Evolutionary conservation across 2,113 vertebrate genomes (phyloP), one percentile per base, ranked within the genome.

Genomic region (Genyomyrus donnyi): DNA sequence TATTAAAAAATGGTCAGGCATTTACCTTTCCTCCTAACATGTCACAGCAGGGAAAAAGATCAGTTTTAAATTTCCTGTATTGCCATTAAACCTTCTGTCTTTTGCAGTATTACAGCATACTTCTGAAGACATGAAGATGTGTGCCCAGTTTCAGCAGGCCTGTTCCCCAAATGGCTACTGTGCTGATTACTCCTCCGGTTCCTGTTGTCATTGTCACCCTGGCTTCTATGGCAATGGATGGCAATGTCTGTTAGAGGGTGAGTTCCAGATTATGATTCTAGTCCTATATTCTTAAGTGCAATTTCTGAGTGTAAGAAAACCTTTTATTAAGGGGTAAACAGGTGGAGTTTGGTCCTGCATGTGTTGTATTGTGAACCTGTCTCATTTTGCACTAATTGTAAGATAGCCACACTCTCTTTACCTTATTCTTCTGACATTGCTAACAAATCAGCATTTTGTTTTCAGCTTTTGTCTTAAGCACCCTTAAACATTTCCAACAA

Each of bases 111-210:
- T 89, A 45, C 77, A 89, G 21, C 56, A 85, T 53, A 85, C 2
- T 52, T 62, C 77, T 7, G 89, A 85, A 15, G 50, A 58, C 91
- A 92, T 74, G 92, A 95, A 96, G 86, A 95, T 95, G 0, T 97
- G 97, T 0, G 94, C 95, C 53, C 92, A 56, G 17, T 92, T 94
- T 91, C 95, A 95, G 0, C 45, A 92, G 27, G 93, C 89, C 27
- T 97, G 97, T 91, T 97, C 97, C 49, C 95, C 39, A 0, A 92
- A 97, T 0, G 96, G 95, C 77, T 96, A 96, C 94, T 97, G 97
- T 93, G 95, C 95, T 0, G 96, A 97, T 92, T 96, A 97, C 0
- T 7, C 95, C 91, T 39, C 94, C 0, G 96, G 97, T 13, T 92
- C 95, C 90, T 97, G 97, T 93, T 97, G 97, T 85, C 96, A 96